Conservation (phyloP, 2,888 invertebrate genomes). For the Sylvicola cinctus region DNA sequence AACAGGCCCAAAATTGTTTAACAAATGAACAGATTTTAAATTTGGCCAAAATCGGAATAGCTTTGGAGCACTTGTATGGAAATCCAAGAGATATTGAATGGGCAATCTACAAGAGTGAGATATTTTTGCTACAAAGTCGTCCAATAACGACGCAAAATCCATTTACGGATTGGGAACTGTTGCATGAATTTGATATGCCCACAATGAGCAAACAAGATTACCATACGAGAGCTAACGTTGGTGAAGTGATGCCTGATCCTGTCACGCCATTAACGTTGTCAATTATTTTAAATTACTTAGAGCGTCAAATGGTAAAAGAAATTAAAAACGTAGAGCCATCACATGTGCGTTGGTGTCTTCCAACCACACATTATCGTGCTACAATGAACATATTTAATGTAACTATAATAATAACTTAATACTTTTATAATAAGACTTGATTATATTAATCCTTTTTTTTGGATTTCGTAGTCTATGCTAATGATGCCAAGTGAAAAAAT, state of each 20-base stretch:
- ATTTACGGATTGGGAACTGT: slow-evolving; percentile 58
- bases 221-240: slow-evolving; percentile 49
- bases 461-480: not conserved
- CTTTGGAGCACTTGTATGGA: slow-evolving; percentile 45
- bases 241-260: slow-evolving; percentile 47
- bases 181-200: slow-evolving; percentile 55
- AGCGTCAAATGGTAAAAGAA: too few relatives aligned
- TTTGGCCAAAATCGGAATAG: slow-evolving; percentile 33
- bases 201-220: slow-evolving; percentile 41
- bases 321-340: not conserved
- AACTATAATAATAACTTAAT: not conserved
- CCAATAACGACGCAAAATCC: slow-evolving; percentile 51
- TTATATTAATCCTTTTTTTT: not conserved
- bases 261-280: slow-evolving; percentile 32
- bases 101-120: slow-evolving; percentile 37
- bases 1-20: slow-evolving; percentile 30
- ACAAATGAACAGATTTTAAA: slow-evolving; percentile 30
- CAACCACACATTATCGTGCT: slow-evolving; percentile 17
- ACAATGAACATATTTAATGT: slow-evolving; percentile 15
- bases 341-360: slow-evolving; percentile 7
- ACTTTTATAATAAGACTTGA: not conserved
- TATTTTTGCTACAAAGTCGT: slow-evolving; percentile 53
- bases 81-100: slow-evolving; percentile 62
- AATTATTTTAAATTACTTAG: slow-evolving; percentile 10
- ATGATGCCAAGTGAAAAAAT: slow-evolving; percentile 22